phyloP scores from a whole-genome alignment of 2,113 vertebrate species.

The Solenodon paradoxus region DNA sequence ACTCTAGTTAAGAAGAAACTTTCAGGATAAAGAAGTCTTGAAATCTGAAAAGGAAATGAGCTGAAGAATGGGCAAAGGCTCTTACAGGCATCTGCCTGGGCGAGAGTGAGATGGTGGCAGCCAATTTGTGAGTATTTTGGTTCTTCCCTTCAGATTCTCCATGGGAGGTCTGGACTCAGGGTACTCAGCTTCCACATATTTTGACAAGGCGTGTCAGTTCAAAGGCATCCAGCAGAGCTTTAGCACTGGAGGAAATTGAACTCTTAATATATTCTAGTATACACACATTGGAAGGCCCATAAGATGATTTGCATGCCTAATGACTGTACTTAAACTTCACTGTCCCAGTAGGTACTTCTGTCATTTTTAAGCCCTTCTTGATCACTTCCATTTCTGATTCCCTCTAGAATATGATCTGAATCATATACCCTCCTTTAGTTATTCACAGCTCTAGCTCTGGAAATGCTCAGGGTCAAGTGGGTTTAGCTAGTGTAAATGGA shows the following conservation, averaged over 20 bases:
- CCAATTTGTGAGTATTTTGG: not conserved
- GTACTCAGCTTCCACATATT: slow-evolving; percentile 48
- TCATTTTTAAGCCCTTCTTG: not conserved
- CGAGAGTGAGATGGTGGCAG: not conserved
- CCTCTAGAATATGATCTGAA: not conserved
- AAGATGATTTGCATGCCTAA: not conserved
- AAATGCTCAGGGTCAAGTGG: not conserved
- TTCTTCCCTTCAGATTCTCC: slow-evolving; percentile 33
- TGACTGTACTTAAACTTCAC: not conserved
- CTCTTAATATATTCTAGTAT: slow-evolving; percentile 26
- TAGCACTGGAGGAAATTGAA: slow-evolving; percentile 5
- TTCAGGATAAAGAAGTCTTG: not conserved
- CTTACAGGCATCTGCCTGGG: not conserved
- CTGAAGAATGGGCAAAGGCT: not conserved
- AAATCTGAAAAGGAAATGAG: slow-evolving; percentile 46
- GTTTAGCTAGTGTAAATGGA: not conserved
- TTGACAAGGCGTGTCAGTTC: slow-evolving; percentile 58
- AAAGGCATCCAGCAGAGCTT: slow-evolving; percentile 45
- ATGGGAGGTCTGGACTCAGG: slow-evolving; percentile 35
- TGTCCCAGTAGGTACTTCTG: not conserved
- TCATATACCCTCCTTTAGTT: not conserved
- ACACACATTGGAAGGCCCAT: not conserved
- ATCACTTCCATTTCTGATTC: not conserved
- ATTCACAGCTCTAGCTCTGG: not conserved
- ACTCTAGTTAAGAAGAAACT: slow-evolving; percentile 32